A percentile compares a stretch with the other conserved stretches of the same genome.
Conservation (phyloP, 2,113 vertebrate species). For the Gambusia affinis region DNA sequence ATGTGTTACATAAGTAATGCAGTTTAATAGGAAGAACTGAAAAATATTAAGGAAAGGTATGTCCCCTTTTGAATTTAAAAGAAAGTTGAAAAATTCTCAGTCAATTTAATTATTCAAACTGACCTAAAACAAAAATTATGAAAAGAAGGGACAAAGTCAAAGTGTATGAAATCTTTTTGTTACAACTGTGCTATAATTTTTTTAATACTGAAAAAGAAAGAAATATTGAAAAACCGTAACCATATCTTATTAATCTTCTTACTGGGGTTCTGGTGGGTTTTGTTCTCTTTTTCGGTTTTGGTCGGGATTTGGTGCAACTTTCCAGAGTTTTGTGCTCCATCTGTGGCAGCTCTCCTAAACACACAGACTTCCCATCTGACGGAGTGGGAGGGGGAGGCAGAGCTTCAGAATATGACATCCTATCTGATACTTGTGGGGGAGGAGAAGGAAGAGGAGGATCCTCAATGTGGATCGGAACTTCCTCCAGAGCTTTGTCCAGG, state of each 20-base stretch:
- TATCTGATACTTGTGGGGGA: conserved; percentile 32
- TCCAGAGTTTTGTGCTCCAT: conserved; percentile 87
- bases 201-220: not conserved
- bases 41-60: no score
- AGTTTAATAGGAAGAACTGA: no score
- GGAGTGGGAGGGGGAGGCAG: conserved; percentile 45
- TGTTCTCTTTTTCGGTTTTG: conserved; percentile 88
- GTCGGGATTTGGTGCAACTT: conserved; percentile 90
- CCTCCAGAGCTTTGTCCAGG: conserved; percentile 93
- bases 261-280: conserved; percentile 86
- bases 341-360: conserved; percentile 83
- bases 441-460: conserved; percentile 77
- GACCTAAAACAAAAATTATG: no score
- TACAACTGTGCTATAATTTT: not conserved
- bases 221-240: not conserved
- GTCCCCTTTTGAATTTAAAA: no score
- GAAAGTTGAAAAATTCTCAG: no score
- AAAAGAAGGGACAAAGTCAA: no score
- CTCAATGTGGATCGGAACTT: conserved; percentile 91
- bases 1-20: no score
- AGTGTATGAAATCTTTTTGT: no score
- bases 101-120: no score
- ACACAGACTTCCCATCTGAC: conserved; percentile 70
- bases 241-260: conserved; percentile 42
- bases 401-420: conserved; percentile 30